Evolutionary conservation across 2,113 vertebrate species (phyloP).

Genomic region (Scomber scombrus): DNA sequence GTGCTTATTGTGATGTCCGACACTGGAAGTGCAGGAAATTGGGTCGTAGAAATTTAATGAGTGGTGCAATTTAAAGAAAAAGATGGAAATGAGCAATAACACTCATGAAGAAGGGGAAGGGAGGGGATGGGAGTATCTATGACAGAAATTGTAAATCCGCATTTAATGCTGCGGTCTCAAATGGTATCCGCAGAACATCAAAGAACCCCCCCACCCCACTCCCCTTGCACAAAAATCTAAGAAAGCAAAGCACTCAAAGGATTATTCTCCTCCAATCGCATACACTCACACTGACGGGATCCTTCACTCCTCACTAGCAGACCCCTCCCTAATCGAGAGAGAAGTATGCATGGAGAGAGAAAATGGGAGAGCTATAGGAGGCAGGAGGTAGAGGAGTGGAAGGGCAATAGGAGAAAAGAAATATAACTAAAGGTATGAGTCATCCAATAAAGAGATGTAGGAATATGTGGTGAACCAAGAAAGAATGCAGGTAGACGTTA

Average conservation of each 20-base stretch:
- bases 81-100: slow-evolving; percentile 49
- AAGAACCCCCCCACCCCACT: slow-evolving; percentile 51
- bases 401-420: slow-evolving; percentile 14
- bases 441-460: slow-evolving; percentile 45
- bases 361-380: neutral
- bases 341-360: slow-evolving; percentile 6
- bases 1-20: slow-evolving; percentile 42
- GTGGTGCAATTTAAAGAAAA: slow-evolving; percentile 36
- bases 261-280: slow-evolving; percentile 73
- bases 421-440: slow-evolving; percentile 66
- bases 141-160: slow-evolving; percentile 73
- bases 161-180: slow-evolving; percentile 74
- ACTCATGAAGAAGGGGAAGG: neutral
- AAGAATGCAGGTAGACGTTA: neutral
- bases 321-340: slow-evolving; percentile 14
- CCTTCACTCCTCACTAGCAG: slow-evolving; percentile 31
- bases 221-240: slow-evolving; percentile 58
- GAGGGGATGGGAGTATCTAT: slow-evolving; percentile 47
- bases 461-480: slow-evolving; percentile 16
- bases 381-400: slow-evolving; percentile 6
- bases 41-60: slow-evolving; percentile 16
- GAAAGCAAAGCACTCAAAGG: slow-evolving; percentile 77
- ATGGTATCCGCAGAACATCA: slow-evolving; percentile 79
- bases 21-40: slow-evolving; percentile 30
- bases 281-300: slow-evolving; percentile 38